Evolutionary conservation across 2,113 vertebrate species (phyloP).

Genomic region (Hystrix brachyura): DNA sequence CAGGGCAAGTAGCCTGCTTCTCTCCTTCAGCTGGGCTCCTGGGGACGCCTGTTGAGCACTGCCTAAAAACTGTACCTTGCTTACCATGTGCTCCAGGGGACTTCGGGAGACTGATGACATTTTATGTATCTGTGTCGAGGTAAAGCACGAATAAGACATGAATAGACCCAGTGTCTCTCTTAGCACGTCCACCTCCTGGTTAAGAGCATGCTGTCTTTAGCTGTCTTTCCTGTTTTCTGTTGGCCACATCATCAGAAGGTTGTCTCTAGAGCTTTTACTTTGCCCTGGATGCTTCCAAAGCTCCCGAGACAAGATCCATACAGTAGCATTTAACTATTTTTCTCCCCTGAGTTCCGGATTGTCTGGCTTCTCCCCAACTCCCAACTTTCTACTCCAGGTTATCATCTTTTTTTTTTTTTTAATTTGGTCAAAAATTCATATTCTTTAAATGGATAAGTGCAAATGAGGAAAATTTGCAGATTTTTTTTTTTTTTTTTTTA

Average conservation of each 20-base stretch:
- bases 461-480: neutral
- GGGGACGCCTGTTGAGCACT: neutral
- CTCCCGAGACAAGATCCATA: neutral
- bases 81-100: neutral
- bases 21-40: neutral
- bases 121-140: neutral
- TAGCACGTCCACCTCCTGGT: neutral
- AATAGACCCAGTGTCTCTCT: neutral
- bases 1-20: no score
- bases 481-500: neutral
- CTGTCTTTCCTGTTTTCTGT: neutral
- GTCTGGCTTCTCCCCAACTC: neutral
- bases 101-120: neutral
- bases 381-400: neutral
- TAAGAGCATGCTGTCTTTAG: neutral
- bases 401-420: neutral
- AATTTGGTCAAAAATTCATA: conserved; percentile 3
- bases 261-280: neutral
- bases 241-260: neutral
- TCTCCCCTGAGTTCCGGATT: neutral
- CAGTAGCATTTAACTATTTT: neutral
- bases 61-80: neutral
- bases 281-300: neutral
- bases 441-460: neutral
- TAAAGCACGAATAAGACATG: neutral